Conservation (phyloP, 2,113 vertebrate genomes). For the Corythaixoides concolor region DNA sequence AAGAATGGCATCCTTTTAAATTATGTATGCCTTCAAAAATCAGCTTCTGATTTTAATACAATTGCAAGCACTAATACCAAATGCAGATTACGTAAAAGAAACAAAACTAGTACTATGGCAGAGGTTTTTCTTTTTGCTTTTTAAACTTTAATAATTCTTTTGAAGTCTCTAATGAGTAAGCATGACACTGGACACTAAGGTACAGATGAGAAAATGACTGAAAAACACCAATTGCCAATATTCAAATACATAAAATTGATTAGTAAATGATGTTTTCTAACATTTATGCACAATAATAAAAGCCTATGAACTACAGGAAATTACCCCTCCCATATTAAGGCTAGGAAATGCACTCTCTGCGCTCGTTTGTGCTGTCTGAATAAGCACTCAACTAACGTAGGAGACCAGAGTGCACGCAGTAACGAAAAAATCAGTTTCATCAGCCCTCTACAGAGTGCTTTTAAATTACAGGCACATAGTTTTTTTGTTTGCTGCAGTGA, state of each 20-base stretch:
- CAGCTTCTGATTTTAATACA: constrained; percentile 78
- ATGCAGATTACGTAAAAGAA: constrained; percentile 79
- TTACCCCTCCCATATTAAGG: constrained; percentile 79
- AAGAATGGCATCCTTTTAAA: constrained; percentile 73
- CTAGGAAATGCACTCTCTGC: constrained; percentile 77
- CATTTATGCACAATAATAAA: constrained; percentile 76
- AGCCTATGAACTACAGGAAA: constrained; percentile 73
- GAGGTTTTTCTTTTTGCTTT: constrained; percentile 53
- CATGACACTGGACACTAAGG: constrained; percentile 77
- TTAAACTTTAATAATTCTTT: constrained; percentile 67
- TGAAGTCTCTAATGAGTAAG: constrained; percentile 71
- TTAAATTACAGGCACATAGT: constrained; percentile 84
- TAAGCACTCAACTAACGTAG: constrained; percentile 62
- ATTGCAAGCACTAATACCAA: constrained; percentile 82
- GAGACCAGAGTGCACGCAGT: constrained; percentile 65
- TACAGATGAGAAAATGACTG: constrained; percentile 72
- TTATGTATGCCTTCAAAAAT: constrained; percentile 70
- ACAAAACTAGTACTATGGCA: constrained; percentile 74
- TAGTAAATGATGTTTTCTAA: constrained; percentile 76
- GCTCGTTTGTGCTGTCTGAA: constrained; percentile 75
- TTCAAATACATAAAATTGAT: constrained; percentile 74
- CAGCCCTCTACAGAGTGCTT: constrained; percentile 74
- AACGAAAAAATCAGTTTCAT: constrained; percentile 58
- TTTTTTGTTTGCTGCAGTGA: constrained; percentile 69
- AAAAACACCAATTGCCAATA: constrained; percentile 81